Evolutionary conservation across 1,140 invertebrate species (phyloP), one percentile per base, ranked within the genome.

Genomic region (Eciton burchellii): DNA sequence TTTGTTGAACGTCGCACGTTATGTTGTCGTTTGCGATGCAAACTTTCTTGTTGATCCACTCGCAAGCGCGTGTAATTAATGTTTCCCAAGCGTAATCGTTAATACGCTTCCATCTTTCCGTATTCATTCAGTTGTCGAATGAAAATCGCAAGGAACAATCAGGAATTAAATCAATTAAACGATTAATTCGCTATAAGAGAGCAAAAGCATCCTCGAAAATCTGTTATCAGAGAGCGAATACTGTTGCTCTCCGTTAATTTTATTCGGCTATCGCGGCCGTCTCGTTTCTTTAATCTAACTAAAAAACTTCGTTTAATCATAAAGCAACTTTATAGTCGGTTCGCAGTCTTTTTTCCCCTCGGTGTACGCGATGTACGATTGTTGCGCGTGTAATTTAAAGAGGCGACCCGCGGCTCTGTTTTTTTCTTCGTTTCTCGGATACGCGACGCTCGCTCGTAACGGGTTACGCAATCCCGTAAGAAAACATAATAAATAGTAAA

Each of bases 401-500:
- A 52, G 11, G 2, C 35, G 19, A 8, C 29, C 19, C 65, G 24
- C 45, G 14, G 5, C 16, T 43, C 24, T n/a, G n/a, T n/a, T n/a
- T 54, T 26, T 56, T 21, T 54, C 59, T 41, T 12, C 21, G n/a
- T 43, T 5, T 77, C 19, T 77, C 29, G 16, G 16, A 41, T 65
- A 54, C 19, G 29, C n/a, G n/a, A 49, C 14, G 19, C 9, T n/a
- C 43, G 24, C 35, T 29, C 21, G 12, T 21, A 21, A 70, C 8
- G 21, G n/a, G 11, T 79, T 45, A 56, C 63, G 24, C 12, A 79
- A 77, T 43, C 49, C 11, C 14, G 1, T 14, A 68, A 79, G 26
- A 57, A 68, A 68, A 79, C 3, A 41, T 79, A 79, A 68, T 45
- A 79, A 57, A 79, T 43, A 68, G 24, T n/a, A 9, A 3, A n/a